phyloP scores from a whole-genome alignment of 2,113 vertebrate species.

The Himantopus leucocephalus region DNA sequence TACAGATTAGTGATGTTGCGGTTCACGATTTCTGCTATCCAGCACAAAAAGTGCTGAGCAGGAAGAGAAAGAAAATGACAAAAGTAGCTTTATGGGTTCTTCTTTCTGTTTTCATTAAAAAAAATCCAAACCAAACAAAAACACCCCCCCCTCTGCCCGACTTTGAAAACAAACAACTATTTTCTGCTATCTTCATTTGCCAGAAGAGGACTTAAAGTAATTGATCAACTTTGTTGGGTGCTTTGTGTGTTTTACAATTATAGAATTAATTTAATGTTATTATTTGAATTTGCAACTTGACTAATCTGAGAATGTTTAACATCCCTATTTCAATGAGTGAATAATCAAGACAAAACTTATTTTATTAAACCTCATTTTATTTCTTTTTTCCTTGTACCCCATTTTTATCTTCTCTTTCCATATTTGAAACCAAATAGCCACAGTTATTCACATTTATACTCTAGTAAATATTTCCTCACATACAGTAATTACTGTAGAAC shows the following conservation, averaged over 20 bases:
- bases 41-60: neutral
- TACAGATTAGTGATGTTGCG: neutral
- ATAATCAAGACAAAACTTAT: neutral
- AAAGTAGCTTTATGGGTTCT: neutral
- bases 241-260: neutral
- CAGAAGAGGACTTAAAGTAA: neutral
- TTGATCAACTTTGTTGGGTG: neutral
- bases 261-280: slow-evolving; percentile 22
- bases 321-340: neutral
- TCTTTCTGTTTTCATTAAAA: neutral
- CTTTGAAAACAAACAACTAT: neutral
- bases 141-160: neutral
- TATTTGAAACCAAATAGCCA: slow-evolving; percentile 14
- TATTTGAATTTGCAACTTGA: slow-evolving; percentile 28
- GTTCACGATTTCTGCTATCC: neutral
- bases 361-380: neutral
- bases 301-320: neutral
- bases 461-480: neutral
- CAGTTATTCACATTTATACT: neutral
- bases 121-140: neutral
- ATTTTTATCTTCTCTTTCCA: slow-evolving; percentile 66
- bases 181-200: slow-evolving; percentile 17
- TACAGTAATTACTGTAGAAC: slow-evolving; percentile 31
- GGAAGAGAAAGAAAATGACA: neutral
- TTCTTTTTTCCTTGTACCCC: neutral